These are phyloP conservation scores for Gortyna flavago DNA, from an alignment of 2,888 invertebrate genomes.

Conservation along the genomic window DNA sequence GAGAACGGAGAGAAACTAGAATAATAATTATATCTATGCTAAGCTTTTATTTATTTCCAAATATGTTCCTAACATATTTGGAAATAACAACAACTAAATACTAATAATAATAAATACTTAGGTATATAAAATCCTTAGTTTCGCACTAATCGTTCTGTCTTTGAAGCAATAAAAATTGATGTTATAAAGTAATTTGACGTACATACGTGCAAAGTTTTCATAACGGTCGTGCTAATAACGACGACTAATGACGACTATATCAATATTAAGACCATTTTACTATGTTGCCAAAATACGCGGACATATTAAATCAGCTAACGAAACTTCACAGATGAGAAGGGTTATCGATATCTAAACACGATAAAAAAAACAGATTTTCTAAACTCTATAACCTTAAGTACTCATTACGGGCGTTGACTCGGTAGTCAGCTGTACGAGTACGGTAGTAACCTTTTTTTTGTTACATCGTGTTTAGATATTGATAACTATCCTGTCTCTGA, in stretches of 20 bases:
- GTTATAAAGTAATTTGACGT: not conserved
- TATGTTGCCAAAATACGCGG: not conserved
- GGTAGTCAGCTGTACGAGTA: not conserved
- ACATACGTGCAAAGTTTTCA: not conserved
- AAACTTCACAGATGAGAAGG: no score
- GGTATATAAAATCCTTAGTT: not conserved
- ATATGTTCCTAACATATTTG: not conserved
- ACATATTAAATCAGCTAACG: no score
- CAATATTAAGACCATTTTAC: not conserved
- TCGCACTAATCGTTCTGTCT: not conserved
- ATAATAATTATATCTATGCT: not conserved
- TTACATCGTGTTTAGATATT: not conserved
- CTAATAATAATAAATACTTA: no score
- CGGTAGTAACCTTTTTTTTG: no score
- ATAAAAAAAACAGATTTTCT: no score
- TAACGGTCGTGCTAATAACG: not conserved
- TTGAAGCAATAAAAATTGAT: not conserved
- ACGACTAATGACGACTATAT: not conserved
- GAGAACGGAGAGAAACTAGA: not conserved
- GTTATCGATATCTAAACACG: no score
- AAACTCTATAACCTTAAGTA: no score
- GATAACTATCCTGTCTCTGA: not conserved
- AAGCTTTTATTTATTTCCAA: no score
- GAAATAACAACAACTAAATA: no score
- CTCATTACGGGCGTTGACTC: no score